phyloP scores from a whole-genome alignment of 37 sponge, comb jelly and placozoan genomes.

The Aplysina aerophoba region DNA sequence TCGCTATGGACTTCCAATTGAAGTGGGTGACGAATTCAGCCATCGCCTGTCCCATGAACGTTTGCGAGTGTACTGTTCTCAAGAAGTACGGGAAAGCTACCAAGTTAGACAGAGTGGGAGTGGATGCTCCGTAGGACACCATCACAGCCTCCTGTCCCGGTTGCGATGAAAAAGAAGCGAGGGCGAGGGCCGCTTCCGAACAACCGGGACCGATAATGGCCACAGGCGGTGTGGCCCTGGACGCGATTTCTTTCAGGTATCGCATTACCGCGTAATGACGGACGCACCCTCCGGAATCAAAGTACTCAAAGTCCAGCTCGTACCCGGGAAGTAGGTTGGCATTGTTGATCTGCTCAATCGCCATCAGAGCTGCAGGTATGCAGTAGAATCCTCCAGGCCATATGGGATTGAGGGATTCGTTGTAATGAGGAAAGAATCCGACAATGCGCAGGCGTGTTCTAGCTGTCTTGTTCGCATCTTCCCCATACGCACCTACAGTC shows the following conservation, averaged over 20 bases:
- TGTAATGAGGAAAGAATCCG: slow-evolving; percentile 23
- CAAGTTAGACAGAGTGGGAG: slow-evolving; percentile 15
- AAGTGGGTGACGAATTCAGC: background rate
- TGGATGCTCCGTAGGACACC: slow-evolving; percentile 34
- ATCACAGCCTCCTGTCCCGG: background rate
- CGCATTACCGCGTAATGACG: background rate
- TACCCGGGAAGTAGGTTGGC: slow-evolving; percentile 27
- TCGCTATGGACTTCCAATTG: background rate
- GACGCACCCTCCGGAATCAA: background rate
- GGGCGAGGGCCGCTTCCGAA: background rate
- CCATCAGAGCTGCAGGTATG: slow-evolving; percentile 53
- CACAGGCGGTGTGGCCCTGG: background rate
- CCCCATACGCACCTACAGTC: background rate
- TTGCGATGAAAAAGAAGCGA: slow-evolving; percentile 14
- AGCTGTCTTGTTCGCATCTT: background rate
- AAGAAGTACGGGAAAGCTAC: slow-evolving; percentile 29
- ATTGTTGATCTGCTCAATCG: slow-evolving; percentile 54
- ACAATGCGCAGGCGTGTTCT: background rate
- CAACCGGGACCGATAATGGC: slow-evolving; percentile 37
- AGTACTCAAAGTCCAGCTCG: slow-evolving; percentile 31
- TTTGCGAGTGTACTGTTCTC: slow-evolving; percentile 7
- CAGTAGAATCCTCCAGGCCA: slow-evolving; percentile 22
- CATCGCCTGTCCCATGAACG: slow-evolving; percentile 2
- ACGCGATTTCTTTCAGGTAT: slow-evolving; percentile 5
- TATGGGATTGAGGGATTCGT: too few relatives aligned